Evolutionary conservation across 2,888 invertebrate genomes (phyloP).

Genomic region (Limnephilus marmoratus): DNA sequence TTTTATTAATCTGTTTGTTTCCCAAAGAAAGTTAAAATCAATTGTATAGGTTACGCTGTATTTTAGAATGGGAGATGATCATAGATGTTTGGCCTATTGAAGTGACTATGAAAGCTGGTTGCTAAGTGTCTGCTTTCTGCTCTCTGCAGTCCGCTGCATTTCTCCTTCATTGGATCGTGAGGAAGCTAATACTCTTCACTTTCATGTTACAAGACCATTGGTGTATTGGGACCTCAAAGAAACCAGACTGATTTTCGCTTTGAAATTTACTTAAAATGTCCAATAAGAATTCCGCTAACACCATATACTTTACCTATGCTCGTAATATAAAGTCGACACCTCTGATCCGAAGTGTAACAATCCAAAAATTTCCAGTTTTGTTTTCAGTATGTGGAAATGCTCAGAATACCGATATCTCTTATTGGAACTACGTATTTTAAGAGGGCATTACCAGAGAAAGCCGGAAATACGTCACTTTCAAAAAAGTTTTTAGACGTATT

Average conservation of each 20-base stretch:
- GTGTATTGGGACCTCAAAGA: neutral
- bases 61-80: neutral
- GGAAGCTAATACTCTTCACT: neutral
- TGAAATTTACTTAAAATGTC: neutral
- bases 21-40: too few relatives aligned
- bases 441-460: too few relatives aligned
- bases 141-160: neutral
- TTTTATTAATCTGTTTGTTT: too few relatives aligned
- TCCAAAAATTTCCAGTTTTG: too few relatives aligned
- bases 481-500: too few relatives aligned
- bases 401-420: too few relatives aligned
- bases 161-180: neutral
- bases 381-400: too few relatives aligned
- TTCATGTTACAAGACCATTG: neutral
- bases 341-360: too few relatives aligned
- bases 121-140: neutral
- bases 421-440: too few relatives aligned
- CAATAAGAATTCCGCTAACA: neutral
- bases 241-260: neutral
- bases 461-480: too few relatives aligned
- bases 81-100: neutral
- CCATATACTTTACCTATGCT: neutral
- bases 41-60: neutral
- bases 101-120: neutral
- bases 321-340: too few relatives aligned